Evolutionary conservation across 2,113 vertebrate species (phyloP).

Genomic region (Oncorhynchus nerka): DNA sequence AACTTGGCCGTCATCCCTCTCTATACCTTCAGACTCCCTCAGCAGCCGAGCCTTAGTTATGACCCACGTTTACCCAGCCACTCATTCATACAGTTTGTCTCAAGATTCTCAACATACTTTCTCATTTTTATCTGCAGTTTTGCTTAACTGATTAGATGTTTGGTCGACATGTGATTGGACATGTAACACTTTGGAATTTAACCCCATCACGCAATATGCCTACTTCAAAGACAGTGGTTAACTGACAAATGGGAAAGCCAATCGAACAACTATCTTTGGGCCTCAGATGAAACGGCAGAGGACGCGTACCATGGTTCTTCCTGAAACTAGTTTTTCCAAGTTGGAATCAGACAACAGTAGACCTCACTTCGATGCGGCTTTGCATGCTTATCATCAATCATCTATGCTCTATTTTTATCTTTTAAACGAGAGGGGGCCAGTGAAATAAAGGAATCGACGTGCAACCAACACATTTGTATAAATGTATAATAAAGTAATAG

Average conservation of each 20-base stretch:
- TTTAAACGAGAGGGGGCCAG: conserved; percentile 14
- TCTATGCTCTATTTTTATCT: not conserved
- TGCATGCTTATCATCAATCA: not conserved
- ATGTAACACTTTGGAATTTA: conserved; percentile 10
- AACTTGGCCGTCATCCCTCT: conserved; percentile 18
- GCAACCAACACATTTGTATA: conserved; percentile 21
- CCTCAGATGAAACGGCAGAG: not conserved
- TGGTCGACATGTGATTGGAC: not conserved
- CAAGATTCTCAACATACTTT: not conserved
- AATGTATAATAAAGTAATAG: not conserved
- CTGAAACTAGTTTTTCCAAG: not conserved
- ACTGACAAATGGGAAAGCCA: not conserved
- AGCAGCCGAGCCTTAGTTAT: not conserved
- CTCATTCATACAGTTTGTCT: not conserved
- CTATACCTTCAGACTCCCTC: conserved; percentile 60
- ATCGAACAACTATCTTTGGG: not conserved
- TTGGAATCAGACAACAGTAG: not conserved
- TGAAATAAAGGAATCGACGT: not conserved
- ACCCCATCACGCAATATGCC: not conserved
- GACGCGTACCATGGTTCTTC: not conserved
- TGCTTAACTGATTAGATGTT: not conserved
- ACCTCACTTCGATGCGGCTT: not conserved
- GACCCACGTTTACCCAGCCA: not conserved
- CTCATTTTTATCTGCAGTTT: not conserved
- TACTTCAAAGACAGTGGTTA: not conserved